These are phyloP conservation scores for Alcis repandata DNA, from an alignment of 2,888 invertebrate species.

Conservation along the genomic window DNA sequence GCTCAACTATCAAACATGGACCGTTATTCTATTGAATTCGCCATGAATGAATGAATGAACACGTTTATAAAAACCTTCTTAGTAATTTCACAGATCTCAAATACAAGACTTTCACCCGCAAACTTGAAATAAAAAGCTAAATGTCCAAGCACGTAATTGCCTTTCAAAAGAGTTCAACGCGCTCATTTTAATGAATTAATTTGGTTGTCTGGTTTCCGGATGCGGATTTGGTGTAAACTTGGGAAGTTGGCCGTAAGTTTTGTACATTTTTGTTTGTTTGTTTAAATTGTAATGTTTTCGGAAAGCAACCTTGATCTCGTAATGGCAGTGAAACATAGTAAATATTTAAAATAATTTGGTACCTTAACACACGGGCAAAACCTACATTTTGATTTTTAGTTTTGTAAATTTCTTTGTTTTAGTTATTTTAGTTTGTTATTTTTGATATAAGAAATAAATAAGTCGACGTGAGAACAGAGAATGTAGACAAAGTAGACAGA, in stretches of 20 bases:
- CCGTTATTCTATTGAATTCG: constrained; percentile 41
- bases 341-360: no score
- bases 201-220: constrained; percentile 12
- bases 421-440: no score
- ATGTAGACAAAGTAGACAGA: no score
- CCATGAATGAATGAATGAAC: constrained; percentile 42
- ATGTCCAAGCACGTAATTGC: constrained; percentile 22
- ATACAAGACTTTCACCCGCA: constrained; percentile 31
- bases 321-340: no score
- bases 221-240: constrained; percentile 9
- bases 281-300: not conserved
- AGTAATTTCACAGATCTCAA: constrained; percentile 19
- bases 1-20: constrained; percentile 22
- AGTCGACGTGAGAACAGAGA: no score
- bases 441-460: no score
- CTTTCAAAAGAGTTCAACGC: constrained; percentile 36
- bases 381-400: no score
- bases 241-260: not conserved
- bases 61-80: constrained; percentile 19
- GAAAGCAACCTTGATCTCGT: not conserved
- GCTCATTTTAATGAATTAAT: constrained; percentile 29
- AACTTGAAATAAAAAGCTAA: constrained; percentile 4
- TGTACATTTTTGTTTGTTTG: not conserved
- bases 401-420: no score
- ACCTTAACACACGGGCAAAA: no score